A percentile compares a stretch with the other conserved stretches of the same genome.
These are phyloP conservation scores for Notolepis coatsorum DNA, from an alignment of 2,797 vertebrate genomes.

Conservation along the genomic window DNA sequence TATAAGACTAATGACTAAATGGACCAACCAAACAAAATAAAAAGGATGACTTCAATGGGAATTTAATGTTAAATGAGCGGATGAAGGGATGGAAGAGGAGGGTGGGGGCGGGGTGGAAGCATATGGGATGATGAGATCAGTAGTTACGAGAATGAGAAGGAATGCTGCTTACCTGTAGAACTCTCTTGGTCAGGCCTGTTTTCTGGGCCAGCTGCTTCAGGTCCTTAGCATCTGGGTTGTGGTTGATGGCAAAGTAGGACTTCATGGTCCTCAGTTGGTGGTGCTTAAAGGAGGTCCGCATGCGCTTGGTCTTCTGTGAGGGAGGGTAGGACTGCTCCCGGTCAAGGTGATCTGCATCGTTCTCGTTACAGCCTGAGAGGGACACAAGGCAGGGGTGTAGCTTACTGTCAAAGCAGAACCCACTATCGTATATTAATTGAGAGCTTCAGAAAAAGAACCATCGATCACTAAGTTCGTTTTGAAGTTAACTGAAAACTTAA, in stretches of 20 bases:
- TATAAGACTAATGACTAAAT: conserved; percentile 71
- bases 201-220: conserved; percentile 99
- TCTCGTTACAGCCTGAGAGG: conserved; percentile 94
- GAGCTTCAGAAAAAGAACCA: too few species aligned
- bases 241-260: conserved; percentile 99
- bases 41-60: conserved; percentile 58
- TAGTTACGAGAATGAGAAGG: conserved; percentile 48
- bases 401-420: too few species aligned
- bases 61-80: conserved; percentile 51
- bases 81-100: conserved; percentile 37
- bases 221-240: conserved; percentile 99
- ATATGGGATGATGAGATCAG: conserved; percentile 43
- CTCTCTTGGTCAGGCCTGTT: conserved; percentile 99
- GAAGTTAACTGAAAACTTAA: too few species aligned
- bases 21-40: conserved; percentile 70
- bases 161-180: conserved; percentile 97
- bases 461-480: too few species aligned
- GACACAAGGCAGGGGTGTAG: conserved; percentile 24
- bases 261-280: conserved; percentile 99
- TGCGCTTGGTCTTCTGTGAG: conserved; percentile 98
- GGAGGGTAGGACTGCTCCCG: conserved; percentile 96
- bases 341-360: conserved; percentile 95
- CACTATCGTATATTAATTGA: too few species aligned
- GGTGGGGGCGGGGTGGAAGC: conserved; percentile 53
- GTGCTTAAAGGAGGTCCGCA: conserved; percentile 99